Percentiles rank a stretch among this genome's conserved stretches.
Conservation (phyloP, 2,888 invertebrate genomes). For the Pandemis cinnamomeana region DNA sequence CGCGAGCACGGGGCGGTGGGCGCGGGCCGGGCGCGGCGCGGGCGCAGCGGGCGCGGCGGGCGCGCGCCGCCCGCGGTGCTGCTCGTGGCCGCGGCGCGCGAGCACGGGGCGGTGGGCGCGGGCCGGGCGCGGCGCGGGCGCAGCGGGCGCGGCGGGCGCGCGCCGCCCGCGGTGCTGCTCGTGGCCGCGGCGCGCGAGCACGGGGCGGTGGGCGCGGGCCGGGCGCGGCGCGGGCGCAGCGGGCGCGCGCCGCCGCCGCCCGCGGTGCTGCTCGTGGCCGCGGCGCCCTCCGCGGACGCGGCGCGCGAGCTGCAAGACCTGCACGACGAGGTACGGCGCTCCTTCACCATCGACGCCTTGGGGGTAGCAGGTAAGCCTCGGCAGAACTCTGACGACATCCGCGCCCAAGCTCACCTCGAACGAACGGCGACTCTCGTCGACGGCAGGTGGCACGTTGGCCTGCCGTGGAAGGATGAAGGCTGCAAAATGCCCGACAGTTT, state of each 20-base stretch:
- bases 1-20: too few relatives aligned
- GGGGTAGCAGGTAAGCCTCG: conserved; percentile 42
- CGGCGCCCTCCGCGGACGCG: background rate
- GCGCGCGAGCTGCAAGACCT: conserved; percentile 8
- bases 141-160: too few relatives aligned
- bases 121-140: too few relatives aligned
- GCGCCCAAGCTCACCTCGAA: conserved; percentile 43
- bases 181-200: too few relatives aligned
- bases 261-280: background rate
- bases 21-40: too few relatives aligned
- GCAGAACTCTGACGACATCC: conserved; percentile 37
- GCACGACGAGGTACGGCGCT: conserved; percentile 28
- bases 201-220: background rate
- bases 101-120: too few relatives aligned
- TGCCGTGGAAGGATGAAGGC: background rate
- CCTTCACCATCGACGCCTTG: conserved; percentile 43
- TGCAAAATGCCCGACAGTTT: background rate
- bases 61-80: too few relatives aligned
- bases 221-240: background rate
- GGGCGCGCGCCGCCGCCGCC: background rate
- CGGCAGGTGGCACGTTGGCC: background rate
- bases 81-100: too few relatives aligned
- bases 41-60: too few relatives aligned
- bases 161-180: too few relatives aligned
- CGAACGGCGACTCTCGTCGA: conserved; percentile 23